Evolutionary conservation across 2,113 vertebrate species (phyloP).

Genomic region (Capreolus pygargus): DNA sequence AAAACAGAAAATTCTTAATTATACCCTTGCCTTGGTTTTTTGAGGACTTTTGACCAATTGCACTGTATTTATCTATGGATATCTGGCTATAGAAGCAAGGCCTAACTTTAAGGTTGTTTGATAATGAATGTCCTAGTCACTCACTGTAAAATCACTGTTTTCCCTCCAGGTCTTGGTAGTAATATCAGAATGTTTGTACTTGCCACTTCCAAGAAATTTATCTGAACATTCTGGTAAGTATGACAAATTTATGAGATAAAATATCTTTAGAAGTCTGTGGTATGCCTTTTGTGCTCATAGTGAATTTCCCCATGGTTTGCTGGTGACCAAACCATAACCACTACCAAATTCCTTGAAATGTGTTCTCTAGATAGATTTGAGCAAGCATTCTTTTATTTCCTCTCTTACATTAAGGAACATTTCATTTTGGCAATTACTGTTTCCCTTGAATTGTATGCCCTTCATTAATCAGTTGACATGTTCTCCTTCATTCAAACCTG

Average conservation of each 20-base stretch:
- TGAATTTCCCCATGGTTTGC: background rate
- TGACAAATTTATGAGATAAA: background rate
- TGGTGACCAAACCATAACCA: background rate
- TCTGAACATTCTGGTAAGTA: constrained; percentile 80
- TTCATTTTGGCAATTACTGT: background rate
- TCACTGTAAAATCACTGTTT: background rate
- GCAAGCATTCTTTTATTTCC: background rate
- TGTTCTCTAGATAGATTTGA: background rate
- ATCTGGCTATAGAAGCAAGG: background rate
- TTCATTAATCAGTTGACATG: background rate
- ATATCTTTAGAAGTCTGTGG: background rate
- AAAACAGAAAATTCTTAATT: constrained; percentile 36
- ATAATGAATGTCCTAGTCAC: background rate
- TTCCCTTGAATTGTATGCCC: background rate
- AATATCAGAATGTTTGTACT: constrained; percentile 87
- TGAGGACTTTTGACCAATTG: constrained; percentile 10
- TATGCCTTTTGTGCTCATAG: background rate
- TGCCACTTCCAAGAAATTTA: constrained; percentile 78
- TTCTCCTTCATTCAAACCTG: background rate
- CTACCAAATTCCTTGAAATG: background rate
- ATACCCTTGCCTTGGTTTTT: background rate
- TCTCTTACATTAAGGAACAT: background rate
- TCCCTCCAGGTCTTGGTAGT: constrained; percentile 84
- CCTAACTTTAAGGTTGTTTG: background rate
- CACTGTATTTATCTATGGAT: constrained; percentile 38